Base-by-base conservation (phyloP, 2,888 invertebrate species). In the Phalera bucephala region DNA sequence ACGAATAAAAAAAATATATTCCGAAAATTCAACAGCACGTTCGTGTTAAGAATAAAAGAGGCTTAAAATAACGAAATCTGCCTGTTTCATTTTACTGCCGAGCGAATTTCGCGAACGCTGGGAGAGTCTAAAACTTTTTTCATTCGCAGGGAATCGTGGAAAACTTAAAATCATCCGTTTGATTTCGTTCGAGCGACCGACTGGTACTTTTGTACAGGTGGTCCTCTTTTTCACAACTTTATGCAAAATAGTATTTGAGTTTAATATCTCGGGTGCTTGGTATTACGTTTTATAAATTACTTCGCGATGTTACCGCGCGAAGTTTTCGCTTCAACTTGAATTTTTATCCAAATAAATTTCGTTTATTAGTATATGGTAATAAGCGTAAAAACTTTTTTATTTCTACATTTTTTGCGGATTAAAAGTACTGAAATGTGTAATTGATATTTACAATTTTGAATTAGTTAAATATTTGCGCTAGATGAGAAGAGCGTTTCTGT, bases 31-130 rank as follows among this genome's bases (percentile, higher is more conserved):
- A 56, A 46, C 45, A 55, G 59, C 61, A 61, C 63, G 66, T 56
- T 52, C 71, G 70, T 71, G 74, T 74, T 78, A 80, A 76, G 77
- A 79, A 80, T 80, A 75, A 80, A 80, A 79, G 79, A 70, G 67
- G 80, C 78, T 82, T 81, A 81, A 72, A 78, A 78, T 76, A 80
- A 79, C 72, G 70, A 64, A 73, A 78, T 73, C 71, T 63, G 67
- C 61, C 54, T 66, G 72, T 69, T 62, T 36, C 36, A 34, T 42
- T 36, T 36, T 31, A 39, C 34, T 60, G 61, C 62, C 62, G 62
- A 52, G 61, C 49, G 55, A 69, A 67, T 65, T 64, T 60, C 51
- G 52, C 29, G 8, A 48, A 53, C 52, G 40, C 44, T 42, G 52
- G 45, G 59, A 49, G 54, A 58, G 56, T 62, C 52, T 45, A 23